Base-by-base conservation (phyloP, 2,113 vertebrate genomes). In the Lepus europaeus region DNA sequence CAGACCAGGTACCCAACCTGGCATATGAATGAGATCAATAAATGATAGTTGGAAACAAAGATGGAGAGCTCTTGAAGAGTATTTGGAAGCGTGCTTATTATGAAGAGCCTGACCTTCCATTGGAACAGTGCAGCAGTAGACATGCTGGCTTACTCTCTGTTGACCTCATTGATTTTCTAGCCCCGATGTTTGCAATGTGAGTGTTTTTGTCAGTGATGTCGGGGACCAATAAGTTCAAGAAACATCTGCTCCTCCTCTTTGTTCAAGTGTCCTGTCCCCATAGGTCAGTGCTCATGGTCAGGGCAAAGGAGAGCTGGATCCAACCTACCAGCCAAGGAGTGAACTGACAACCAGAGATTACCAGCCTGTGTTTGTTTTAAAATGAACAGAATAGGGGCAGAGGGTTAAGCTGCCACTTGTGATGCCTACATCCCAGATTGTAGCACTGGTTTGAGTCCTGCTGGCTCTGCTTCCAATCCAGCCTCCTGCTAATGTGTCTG, bases 101-200 rank as follows among this genome's bases (percentile, higher is more conserved):
- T 64, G 49, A 87, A 87, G 25, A 83, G 29, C 51, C 29, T 93
- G 13, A 68, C 63, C 39, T 94, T 82, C 73, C 13, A 78, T 69
- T 63, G 85, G 72, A 90, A 79, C 56, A 33, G 36, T 63, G 2
- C 5, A 45, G n/a, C 73, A 64, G 16, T 61, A 51, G 66, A 94
- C 6, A 25, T 76, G 59, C 61, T 87, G 89, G 69, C 91, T 93
- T 89, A n/a, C 31, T 96, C 76, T 51, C 45, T 89, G 33, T 73
- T 31, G 72, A 92, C 72, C 27, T 29, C 85, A 61, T 63, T 53
- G 29, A 87, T 87, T 95, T 94, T 93, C 79, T 59, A 94, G 70
- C 53, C 86, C 94, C 93, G 85, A 82, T 78, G 29, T 77, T 90
- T 95, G 87, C 63, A 97, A 97, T 97, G 68, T 74, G 80, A 96